Conservation (phyloP, 2,797 vertebrate species). For the Rousettus madagascariensis region DNA sequence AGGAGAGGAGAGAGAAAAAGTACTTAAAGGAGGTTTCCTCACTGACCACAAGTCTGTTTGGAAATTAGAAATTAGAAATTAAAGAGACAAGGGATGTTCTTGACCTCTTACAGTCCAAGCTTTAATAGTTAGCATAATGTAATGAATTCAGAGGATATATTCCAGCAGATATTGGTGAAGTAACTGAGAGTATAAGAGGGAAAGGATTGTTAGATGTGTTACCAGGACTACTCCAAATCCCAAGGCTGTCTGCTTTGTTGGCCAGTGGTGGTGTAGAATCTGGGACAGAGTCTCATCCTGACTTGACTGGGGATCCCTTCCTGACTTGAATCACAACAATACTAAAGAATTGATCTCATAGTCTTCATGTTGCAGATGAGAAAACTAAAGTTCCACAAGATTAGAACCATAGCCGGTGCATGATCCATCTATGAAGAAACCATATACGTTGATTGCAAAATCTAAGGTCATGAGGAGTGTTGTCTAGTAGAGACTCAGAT, state of each 20-base stretch:
- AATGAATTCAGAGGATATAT: neutral
- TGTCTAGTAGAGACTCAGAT: neutral
- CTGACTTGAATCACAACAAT: neutral
- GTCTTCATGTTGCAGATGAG: neutral
- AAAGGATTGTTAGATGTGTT: rapidly evolving
- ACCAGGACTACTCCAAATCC: neutral
- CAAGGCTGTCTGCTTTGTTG: no score
- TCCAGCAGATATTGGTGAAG: neutral
- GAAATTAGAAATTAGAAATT: neutral
- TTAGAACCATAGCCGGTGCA: neutral
- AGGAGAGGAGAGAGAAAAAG: neutral
- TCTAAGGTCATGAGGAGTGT: neutral
- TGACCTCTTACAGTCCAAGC: neutral
- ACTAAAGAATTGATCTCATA: neutral
- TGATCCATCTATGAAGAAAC: neutral
- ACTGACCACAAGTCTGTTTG: neutral
- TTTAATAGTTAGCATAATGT: neutral
- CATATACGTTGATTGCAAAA: neutral
- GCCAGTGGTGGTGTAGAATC: neutral
- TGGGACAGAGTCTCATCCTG: no score
- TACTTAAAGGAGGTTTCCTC: neutral
- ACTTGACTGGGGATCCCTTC: no score
- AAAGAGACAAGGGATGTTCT: neutral
- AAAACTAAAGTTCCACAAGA: neutral
- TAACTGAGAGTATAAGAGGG: neutral